Evolutionary conservation across 2,888 invertebrate genomes (phyloP).

Genomic region (Ophion ellenae): DNA sequence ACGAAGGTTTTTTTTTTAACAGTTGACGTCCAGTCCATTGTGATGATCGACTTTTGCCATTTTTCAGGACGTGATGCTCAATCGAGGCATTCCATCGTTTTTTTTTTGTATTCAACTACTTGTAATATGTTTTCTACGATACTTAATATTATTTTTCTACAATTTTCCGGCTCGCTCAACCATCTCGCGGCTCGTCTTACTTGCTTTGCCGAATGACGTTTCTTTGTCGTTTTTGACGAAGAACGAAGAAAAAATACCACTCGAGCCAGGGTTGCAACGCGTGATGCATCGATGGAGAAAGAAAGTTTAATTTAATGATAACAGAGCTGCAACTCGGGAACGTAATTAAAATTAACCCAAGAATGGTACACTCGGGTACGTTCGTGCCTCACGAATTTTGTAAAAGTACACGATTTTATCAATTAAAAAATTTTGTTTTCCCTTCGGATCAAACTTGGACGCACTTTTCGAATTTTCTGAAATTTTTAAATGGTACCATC

Average conservation of each 20-base stretch:
- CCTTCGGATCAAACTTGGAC: too few relatives aligned
- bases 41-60: slow-evolving; percentile 55
- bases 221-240: slow-evolving; percentile 12
- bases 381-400: too few relatives aligned
- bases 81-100: slow-evolving; percentile 53
- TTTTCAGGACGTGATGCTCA: slow-evolving; percentile 44
- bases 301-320: not conserved
- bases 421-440: too few relatives aligned
- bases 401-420: too few relatives aligned
- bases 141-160: not conserved
- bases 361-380: too few relatives aligned
- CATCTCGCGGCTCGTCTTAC: slow-evolving; percentile 1
- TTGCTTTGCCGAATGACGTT: slow-evolving; percentile 7
- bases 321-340: not conserved
- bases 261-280: not conserved
- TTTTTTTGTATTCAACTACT: slow-evolving; percentile 13
- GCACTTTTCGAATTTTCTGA: too few relatives aligned
- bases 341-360: too few relatives aligned
- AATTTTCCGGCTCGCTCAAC: not conserved
- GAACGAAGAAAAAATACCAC: not conserved
- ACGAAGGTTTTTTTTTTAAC: slow-evolving; percentile 4
- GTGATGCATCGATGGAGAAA: not conserved
- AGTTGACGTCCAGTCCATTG: slow-evolving; percentile 35
- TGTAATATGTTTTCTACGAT: not conserved
- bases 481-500: too few relatives aligned